Conservation (phyloP, 2,888 invertebrate species). For the Timandra comae region DNA sequence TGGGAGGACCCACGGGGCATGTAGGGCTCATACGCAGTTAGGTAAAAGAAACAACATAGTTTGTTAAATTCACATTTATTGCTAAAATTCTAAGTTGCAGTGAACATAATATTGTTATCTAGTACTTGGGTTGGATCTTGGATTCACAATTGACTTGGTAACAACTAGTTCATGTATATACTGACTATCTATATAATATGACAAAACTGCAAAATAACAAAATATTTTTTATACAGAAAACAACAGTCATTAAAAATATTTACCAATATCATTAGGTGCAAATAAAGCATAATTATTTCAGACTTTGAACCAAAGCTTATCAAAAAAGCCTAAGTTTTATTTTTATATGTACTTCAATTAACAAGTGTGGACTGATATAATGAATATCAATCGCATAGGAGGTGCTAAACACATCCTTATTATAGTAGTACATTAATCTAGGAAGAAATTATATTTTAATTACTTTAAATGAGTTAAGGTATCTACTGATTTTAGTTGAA, state of each 20-base stretch:
- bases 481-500: no score
- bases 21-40: no score
- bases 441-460: no score
- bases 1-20: no score
- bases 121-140: constrained; percentile 38
- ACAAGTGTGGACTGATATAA: constrained; percentile 23
- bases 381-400: constrained; percentile 32
- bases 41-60: no score
- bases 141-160: constrained; percentile 61
- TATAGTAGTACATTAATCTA: no score
- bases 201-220: constrained; percentile 42
- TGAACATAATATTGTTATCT: constrained; percentile 50
- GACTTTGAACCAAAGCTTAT: constrained; percentile 30
- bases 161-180: constrained; percentile 36
- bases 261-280: constrained; percentile 29
- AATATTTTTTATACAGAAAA: constrained; percentile 42
- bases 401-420: no score
- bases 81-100: constrained; percentile 63
- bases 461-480: no score
- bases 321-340: constrained; percentile 28
- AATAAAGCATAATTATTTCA: constrained; percentile 30
- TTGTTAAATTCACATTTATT: constrained; percentile 65
- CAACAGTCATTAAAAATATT: constrained; percentile 39
- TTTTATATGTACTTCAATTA: constrained; percentile 25
- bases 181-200: constrained; percentile 36